Percentiles rank a stretch among this genome's conserved stretches.
These are phyloP conservation scores for Hypocryptadius cinnamomeus DNA, from an alignment of 2,113 vertebrate genomes.

Conservation along the genomic window DNA sequence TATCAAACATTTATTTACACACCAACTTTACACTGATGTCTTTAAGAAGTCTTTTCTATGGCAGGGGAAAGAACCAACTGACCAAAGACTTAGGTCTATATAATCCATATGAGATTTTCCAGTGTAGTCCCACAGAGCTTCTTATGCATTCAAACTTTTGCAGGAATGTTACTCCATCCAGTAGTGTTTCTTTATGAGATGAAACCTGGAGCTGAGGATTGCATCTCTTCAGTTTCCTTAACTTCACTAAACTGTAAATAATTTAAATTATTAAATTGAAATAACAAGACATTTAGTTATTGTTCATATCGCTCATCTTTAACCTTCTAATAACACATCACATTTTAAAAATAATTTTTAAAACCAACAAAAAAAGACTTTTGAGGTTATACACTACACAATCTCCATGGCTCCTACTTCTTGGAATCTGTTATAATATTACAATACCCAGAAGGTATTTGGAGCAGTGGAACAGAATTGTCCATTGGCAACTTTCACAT, in stretches of 20 bases:
- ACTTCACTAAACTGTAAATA: conserved; percentile 57
- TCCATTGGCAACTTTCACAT: conserved; percentile 61
- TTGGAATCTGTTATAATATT: conserved; percentile 10
- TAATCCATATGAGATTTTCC: conserved; percentile 43
- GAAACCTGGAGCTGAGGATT: conserved; percentile 42
- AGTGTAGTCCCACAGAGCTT: conserved; percentile 52
- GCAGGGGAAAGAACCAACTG: conserved; percentile 36
- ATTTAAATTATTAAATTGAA: conserved; percentile 64
- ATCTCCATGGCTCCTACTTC: conserved; percentile 41
- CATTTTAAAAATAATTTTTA: conserved; percentile 66
- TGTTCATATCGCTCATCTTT: conserved; percentile 72
- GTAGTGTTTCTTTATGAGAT: conserved; percentile 48
- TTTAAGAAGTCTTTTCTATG: conserved; percentile 56
- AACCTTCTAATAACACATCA: conserved; percentile 69
- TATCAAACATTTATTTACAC: conserved; percentile 63
- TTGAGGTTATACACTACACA: conserved; percentile 62
- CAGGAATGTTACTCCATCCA: conserved; percentile 38
- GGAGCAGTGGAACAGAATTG: conserved; percentile 53
- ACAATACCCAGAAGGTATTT: conserved; percentile 41
- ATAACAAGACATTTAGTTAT: conserved; percentile 69
- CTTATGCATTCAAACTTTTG: conserved; percentile 57
- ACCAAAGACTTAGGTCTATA: conserved; percentile 19
- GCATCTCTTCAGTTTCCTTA: conserved; percentile 39
- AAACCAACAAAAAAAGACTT: conserved; percentile 53
- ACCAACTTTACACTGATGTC: conserved; percentile 50